These are phyloP conservation scores for Jordanella pulchra DNA, from an alignment of 2,797 vertebrate genomes.

Conservation along the genomic window DNA sequence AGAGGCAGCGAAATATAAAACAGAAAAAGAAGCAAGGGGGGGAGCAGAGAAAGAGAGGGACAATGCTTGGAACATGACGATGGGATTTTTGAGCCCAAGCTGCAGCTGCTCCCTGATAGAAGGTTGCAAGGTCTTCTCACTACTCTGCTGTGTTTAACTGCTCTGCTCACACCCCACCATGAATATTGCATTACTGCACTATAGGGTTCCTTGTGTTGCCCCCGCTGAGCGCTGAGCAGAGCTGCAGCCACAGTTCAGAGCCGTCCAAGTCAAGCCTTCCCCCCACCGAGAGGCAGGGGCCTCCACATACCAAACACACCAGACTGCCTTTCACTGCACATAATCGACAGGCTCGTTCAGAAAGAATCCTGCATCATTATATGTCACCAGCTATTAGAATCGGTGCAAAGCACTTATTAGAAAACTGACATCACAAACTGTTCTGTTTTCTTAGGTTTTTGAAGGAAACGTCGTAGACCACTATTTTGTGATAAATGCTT, in stretches of 20 bases:
- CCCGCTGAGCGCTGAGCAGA: constrained; percentile 56
- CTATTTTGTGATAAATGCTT: constrained; percentile 15
- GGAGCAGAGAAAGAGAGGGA: constrained; percentile 55
- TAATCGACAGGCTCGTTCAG: constrained; percentile 38
- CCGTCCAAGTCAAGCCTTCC: constrained; percentile 47
- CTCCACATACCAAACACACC: constrained; percentile 43
- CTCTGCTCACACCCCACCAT: constrained; percentile 74
- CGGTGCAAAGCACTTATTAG: constrained; percentile 21
- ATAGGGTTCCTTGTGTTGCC: constrained; percentile 72
- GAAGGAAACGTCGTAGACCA: constrained; percentile 1
- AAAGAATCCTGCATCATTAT: constrained; percentile 39
- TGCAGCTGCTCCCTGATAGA: constrained; percentile 78
- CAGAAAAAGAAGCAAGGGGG: constrained; percentile 52
- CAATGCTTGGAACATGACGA: constrained; percentile 55
- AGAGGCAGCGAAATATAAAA: constrained; percentile 48
- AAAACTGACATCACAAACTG: constrained; percentile 35
- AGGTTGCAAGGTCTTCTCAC: constrained; percentile 76
- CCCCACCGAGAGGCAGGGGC: constrained; percentile 25
- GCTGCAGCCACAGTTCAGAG: constrained; percentile 43
- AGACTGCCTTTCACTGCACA: constrained; percentile 43
- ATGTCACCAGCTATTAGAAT: constrained; percentile 53
- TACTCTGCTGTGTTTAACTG: constrained; percentile 76
- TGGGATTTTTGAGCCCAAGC: constrained; percentile 50
- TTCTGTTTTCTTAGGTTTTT: constrained; percentile 18
- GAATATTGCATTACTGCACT: constrained; percentile 81